Percentiles rank a stretch among this genome's conserved stretches.
These are phyloP conservation scores for Pungitius pungitius DNA, from an alignment of 2,113 vertebrate species.

Conservation along the genomic window DNA sequence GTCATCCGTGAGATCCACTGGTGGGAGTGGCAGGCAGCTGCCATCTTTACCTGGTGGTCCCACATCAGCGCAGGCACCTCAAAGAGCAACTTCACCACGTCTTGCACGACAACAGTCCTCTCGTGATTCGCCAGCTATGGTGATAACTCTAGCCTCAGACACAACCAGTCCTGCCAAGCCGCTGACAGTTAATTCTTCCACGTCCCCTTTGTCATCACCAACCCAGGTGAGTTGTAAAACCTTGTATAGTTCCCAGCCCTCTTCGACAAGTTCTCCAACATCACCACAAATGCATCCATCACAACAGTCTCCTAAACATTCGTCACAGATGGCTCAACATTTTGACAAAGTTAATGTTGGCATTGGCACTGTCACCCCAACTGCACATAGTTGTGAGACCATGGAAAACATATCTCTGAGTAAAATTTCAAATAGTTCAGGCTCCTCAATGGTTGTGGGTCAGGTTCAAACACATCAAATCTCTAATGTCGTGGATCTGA, in stretches of 20 bases:
- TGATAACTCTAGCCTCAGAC: conserved; percentile 88
- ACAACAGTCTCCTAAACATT: conserved; percentile 69
- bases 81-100: conserved; percentile 82
- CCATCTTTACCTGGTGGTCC: conserved; percentile 64
- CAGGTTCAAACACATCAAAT: conserved; percentile 83
- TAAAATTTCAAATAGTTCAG: conserved; percentile 89
- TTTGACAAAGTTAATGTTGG: conserved; percentile 79
- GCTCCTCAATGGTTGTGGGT: conserved; percentile 85
- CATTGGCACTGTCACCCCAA: conserved; percentile 73
- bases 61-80: conserved; percentile 82
- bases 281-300: conserved; percentile 79
- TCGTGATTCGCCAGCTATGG: conserved; percentile 89
- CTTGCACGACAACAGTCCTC: conserved; percentile 90
- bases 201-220: conserved; percentile 90
- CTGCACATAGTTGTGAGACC: conserved; percentile 84
- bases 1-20: conserved; percentile 59
- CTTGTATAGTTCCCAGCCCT: conserved; percentile 81
- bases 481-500: conserved; percentile 88
- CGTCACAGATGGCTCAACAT: conserved; percentile 80
- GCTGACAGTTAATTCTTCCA: conserved; percentile 85
- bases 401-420: conserved; percentile 91
- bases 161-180: conserved; percentile 87
- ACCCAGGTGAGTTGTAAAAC: conserved; percentile 83
- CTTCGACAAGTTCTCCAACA: conserved; percentile 74
- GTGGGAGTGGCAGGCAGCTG: conserved; percentile 61